Conservation (phyloP, 2,113 vertebrate species). For the Phyllostomus hastatus region DNA sequence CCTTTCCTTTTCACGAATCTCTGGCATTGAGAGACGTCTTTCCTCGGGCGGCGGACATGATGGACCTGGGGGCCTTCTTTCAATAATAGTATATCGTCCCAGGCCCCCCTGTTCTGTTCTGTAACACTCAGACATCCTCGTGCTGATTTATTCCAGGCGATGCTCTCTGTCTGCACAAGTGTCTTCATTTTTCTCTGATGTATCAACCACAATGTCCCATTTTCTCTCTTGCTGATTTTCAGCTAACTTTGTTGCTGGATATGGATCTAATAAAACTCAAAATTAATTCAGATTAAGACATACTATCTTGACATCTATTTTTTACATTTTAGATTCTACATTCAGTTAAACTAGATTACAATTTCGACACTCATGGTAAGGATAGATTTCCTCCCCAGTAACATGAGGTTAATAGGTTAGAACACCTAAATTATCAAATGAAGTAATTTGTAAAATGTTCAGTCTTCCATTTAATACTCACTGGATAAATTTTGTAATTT, state of each 20-base stretch:
- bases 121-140: accelerated
- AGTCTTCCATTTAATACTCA: not conserved
- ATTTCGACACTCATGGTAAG: not conserved
- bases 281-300: not conserved
- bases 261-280: not conserved
- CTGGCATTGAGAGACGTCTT: no score
- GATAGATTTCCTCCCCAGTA: not conserved
- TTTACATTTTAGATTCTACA: not conserved
- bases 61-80: no score
- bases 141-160: not conserved
- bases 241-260: not conserved
- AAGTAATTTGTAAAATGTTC: not conserved
- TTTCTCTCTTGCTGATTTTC: not conserved
- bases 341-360: not conserved
- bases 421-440: not conserved
- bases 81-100: no score
- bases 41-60: no score
- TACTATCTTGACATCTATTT: not conserved
- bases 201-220: not conserved
- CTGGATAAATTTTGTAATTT: not conserved
- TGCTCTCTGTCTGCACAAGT: not conserved
- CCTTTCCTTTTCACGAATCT: no score
- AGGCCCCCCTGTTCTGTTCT: no score
- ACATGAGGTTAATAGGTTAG: not conserved
- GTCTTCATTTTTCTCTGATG: not conserved